These are phyloP conservation scores for Hystrix brachyura DNA, from an alignment of 2,113 vertebrate genomes.

Conservation along the genomic window DNA sequence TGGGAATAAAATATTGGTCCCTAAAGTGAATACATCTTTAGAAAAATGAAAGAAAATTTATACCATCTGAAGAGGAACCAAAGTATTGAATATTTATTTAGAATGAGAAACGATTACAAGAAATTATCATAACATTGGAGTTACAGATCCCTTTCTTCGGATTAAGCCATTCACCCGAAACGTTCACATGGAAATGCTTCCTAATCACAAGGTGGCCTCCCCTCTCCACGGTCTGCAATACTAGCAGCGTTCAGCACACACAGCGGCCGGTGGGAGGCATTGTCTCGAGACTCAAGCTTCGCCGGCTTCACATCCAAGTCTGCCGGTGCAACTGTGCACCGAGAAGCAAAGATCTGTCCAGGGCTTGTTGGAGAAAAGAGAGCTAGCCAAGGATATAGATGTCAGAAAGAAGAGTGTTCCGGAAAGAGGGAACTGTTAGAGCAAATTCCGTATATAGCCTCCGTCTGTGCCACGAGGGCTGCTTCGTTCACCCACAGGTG, in stretches of 20 bases:
- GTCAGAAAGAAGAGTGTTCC: neutral
- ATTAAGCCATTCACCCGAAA: neutral
- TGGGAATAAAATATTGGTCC: neutral
- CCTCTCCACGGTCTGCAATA: neutral
- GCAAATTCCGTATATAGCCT: neutral
- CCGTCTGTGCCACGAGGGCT: neutral
- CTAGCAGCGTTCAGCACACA: too few species aligned
- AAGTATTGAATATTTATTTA: neutral
- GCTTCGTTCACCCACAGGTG: neutral
- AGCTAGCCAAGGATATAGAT: neutral
- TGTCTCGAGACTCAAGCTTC: rapidly evolving
- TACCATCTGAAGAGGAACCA: neutral
- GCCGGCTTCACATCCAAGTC: neutral
- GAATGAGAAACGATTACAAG: neutral
- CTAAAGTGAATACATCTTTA: neutral
- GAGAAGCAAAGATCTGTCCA: neutral
- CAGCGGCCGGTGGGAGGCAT: rapidly evolving
- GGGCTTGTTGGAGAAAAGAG: neutral
- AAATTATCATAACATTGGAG: neutral
- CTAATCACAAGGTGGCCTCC: neutral
- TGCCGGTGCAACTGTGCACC: neutral
- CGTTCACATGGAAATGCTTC: neutral
- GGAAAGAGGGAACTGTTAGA: neutral
- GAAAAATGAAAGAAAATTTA: neutral
- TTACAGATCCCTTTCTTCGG: neutral